A percentile compares a stretch with the other conserved stretches of the same genome.
Evolutionary conservation across 1,140 invertebrate genomes (phyloP).

Genomic region (Campoletis sonorensis): DNA sequence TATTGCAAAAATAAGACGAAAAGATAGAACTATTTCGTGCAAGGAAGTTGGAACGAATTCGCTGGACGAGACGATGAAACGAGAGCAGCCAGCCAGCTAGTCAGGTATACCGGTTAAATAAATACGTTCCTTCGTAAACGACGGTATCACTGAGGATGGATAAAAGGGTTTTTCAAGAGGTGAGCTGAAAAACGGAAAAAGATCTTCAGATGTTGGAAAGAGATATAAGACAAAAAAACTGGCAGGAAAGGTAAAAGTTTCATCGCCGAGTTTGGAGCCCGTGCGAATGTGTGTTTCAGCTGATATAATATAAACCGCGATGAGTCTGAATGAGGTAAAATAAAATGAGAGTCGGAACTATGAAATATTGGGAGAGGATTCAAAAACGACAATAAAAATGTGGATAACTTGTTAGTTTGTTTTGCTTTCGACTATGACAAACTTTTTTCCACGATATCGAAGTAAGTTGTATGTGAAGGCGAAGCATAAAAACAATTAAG

Average conservation of each 20-base stretch:
- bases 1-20: neutral
- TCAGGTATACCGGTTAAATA: slow-evolving; percentile 34
- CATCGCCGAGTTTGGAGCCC: neutral
- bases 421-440: neutral
- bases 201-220: slow-evolving; percentile 26
- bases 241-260: slow-evolving; percentile 23
- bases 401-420: neutral
- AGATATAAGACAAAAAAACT: neutral
- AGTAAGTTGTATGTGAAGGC: neutral
- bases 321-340: slow-evolving; percentile 33
- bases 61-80: slow-evolving; percentile 13
- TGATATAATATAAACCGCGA: slow-evolving; percentile 17
- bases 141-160: neutral
- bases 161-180: neutral
- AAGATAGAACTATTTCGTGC: slow-evolving; percentile 13
- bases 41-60: slow-evolving; percentile 36
- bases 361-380: neutral
- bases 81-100: neutral
- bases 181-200: slow-evolving; percentile 25
- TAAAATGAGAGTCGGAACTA: slow-evolving; percentile 4
- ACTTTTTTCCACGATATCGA: neutral
- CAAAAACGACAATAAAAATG: neutral
- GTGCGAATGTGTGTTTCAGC: slow-evolving; percentile 3
- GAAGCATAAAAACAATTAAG: neutral
- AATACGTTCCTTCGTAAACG: slow-evolving; percentile 42